A percentile compares a stretch with the other conserved stretches of the same genome.
These are phyloP conservation scores for Falco columbarius DNA, from an alignment of 2,797 vertebrate species.

Conservation along the genomic window DNA sequence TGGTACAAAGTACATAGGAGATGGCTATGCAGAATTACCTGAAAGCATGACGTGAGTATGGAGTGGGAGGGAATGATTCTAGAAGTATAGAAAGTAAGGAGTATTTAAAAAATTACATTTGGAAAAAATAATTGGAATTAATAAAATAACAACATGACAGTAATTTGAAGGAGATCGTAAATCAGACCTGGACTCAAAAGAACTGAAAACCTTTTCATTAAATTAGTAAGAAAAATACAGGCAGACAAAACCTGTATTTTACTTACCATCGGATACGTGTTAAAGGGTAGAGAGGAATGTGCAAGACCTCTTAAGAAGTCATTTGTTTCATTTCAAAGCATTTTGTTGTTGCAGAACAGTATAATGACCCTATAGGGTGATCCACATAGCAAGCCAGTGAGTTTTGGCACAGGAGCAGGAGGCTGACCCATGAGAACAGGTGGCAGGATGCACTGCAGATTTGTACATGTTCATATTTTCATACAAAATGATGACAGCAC, in stretches of 20 bases:
- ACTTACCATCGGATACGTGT: background rate
- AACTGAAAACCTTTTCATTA: background rate
- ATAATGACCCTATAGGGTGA: background rate
- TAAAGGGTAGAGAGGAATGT: background rate
- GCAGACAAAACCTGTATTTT: background rate
- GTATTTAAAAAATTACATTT: background rate
- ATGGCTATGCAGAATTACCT: background rate
- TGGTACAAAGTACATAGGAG: background rate
- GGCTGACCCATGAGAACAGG: background rate
- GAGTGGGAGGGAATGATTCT: background rate
- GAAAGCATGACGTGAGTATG: background rate
- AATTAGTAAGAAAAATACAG: background rate
- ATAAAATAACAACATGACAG: background rate
- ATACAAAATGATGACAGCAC: background rate
- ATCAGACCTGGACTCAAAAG: background rate
- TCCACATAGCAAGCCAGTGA: background rate
- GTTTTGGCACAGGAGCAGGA: background rate
- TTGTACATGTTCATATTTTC: accelerated
- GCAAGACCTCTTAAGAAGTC: background rate
- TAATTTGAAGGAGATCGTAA: background rate
- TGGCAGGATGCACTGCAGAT: background rate
- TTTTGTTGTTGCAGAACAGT: background rate
- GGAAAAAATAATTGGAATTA: background rate
- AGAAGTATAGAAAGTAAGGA: background rate
- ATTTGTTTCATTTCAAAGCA: background rate